Base-by-base conservation (phyloP, 1,140 invertebrate genomes). In the Drosophila oshimai region DNA sequence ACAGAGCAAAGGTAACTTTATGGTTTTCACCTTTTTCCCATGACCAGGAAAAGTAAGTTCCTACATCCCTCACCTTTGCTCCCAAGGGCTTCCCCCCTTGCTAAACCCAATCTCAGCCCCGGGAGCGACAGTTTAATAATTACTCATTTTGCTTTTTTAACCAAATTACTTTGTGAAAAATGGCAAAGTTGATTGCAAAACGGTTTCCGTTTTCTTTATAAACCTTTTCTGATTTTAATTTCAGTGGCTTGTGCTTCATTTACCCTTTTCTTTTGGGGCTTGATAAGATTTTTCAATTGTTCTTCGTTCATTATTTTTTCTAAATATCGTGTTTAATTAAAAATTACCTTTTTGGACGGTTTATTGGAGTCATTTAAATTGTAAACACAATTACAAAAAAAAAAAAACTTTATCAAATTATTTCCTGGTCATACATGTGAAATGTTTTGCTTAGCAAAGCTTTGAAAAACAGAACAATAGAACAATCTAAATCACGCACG, bases 151-250 rank as follows among this genome's bases (percentile, higher is more conserved):
- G 55, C 15, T 50, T 71, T 72, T 74, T 74, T 86, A 70, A 60
- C 80, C 49, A 86, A 84, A 79, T 86, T 86, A 74, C 64, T 74
- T 86, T 84, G 58, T 62, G 13, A 74, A 58, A 83, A 74, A 83
- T 83, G 69, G 75, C 58, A 76, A 81, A 73, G 51, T 49, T 41
- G 24, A 36, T 51, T 51, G 33, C 29, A 26, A 67, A 58, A 62
- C 42, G 46, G 60, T 68, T 51, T 41, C 34, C 46, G 22, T 62
- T 49, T 46, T 34, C 22, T 33, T 68, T 15, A 22, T 45, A 22
- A 50, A 39, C 46, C 53, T 29, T 29, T 24, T 49, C 44, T 22
- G 33, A 24, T 62, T 36, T 60, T 60, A 26, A 44, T 31, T 22
- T 37, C 42, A 55, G 24, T 17, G 18, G 39, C 31, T 31, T 37